phyloP scores from a whole-genome alignment of 1,140 invertebrate species.

The Danaus melanippus region DNA sequence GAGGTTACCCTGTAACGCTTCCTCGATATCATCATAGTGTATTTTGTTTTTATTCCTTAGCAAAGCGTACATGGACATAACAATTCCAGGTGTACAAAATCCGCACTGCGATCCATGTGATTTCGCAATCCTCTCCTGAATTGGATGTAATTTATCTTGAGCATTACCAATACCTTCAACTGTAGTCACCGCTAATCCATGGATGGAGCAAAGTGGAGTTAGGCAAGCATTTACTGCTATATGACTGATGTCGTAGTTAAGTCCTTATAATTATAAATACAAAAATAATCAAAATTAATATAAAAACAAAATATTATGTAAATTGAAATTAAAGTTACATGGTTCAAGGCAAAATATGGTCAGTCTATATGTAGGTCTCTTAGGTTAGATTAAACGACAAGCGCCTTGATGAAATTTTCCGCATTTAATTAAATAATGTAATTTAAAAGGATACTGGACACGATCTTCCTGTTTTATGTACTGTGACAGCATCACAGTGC shows the following conservation, averaged over 20 bases:
- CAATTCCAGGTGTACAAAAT: slow-evolving; percentile 93
- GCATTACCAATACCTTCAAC: slow-evolving; percentile 89
- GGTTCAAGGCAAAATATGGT: too few relatives aligned
- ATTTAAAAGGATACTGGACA: slow-evolving; percentile 77
- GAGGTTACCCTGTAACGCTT: slow-evolving; percentile 90
- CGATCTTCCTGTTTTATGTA: slow-evolving; percentile 72
- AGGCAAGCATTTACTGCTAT: slow-evolving; percentile 92
- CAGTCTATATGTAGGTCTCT: too few relatives aligned
- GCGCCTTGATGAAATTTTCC: too few relatives aligned
- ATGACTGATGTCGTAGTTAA: slow-evolving; percentile 76
- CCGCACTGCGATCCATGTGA: slow-evolving; percentile 93
- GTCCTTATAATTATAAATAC: background rate
- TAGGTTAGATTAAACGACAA: too few relatives aligned
- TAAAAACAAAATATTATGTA: too few relatives aligned
- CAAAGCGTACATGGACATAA: slow-evolving; percentile 95
- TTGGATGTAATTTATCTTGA: slow-evolving; percentile 81
- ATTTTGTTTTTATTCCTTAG: slow-evolving; percentile 77
- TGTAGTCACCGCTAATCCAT: slow-evolving; percentile 90
- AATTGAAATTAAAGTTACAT: too few relatives aligned
- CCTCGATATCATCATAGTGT: slow-evolving; percentile 79
- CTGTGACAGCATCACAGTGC: slow-evolving; percentile 92
- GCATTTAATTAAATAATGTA: too few relatives aligned
- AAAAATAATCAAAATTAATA: too few relatives aligned
- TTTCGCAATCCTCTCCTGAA: slow-evolving; percentile 89
- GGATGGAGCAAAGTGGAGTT: slow-evolving; percentile 85